Evolutionary conservation across 1,140 invertebrate species (phyloP).

Genomic region (Drosophila prosaltans): DNA sequence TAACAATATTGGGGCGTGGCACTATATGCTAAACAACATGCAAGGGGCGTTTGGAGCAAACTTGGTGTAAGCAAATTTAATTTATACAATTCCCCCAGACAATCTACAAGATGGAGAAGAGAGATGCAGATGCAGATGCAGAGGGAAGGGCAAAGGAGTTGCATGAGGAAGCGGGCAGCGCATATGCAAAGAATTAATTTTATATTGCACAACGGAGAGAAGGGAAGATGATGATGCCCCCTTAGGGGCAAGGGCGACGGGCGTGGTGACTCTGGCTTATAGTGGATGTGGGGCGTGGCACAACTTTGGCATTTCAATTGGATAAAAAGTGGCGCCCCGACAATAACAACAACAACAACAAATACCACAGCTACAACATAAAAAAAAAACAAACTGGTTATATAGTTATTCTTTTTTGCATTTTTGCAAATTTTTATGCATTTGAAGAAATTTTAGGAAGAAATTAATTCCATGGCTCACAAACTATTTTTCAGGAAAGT

Average conservation of each 20-base stretch:
- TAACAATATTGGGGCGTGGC: constrained; percentile 55
- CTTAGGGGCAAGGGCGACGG: background rate
- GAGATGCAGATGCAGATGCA: background rate
- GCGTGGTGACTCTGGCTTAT: constrained; percentile 14
- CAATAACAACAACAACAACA: constrained; percentile 32
- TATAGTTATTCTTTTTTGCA: constrained; percentile 13
- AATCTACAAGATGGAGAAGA: background rate
- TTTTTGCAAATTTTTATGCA: constrained; percentile 1
- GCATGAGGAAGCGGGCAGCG: background rate
- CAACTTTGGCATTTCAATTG: constrained; percentile 74
- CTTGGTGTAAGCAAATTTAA: constrained; percentile 77
- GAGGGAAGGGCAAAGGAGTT: constrained; percentile 14
- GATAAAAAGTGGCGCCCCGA: constrained; percentile 75
- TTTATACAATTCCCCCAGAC: constrained; percentile 67
- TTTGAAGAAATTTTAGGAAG: background rate
- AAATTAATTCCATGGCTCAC: background rate
- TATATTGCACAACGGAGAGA: constrained; percentile 20
- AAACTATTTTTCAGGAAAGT: too few species aligned
- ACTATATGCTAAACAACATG: constrained; percentile 80
- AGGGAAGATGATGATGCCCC: background rate
- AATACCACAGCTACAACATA: constrained; percentile 2
- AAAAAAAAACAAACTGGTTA: constrained; percentile 29
- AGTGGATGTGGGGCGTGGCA: constrained; percentile 48
- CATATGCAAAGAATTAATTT: constrained; percentile 82
- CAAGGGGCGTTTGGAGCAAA: constrained; percentile 68